Conservation (phyloP, 2,797 vertebrate genomes). For the Heliangelus exortis region DNA sequence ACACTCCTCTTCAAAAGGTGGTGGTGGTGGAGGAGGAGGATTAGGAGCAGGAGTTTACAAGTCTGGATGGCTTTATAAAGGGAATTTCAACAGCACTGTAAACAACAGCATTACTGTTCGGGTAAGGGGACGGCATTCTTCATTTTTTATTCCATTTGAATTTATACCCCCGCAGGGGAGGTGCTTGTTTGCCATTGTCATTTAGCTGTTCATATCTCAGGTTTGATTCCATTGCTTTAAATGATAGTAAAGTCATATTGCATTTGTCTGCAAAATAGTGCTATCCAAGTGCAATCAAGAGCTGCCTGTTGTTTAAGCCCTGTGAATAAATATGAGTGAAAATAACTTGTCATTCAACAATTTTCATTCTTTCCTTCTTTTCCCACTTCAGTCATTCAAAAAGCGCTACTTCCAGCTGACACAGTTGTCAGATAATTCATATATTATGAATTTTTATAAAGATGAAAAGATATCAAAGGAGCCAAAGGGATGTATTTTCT, state of each 20-base stretch:
- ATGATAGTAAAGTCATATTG: neutral
- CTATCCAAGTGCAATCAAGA: neutral
- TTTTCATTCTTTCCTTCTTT: neutral
- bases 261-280: neutral
- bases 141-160: neutral
- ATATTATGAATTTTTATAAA: slow-evolving; percentile 99
- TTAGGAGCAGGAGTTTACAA: slow-evolving; percentile 89
- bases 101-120: slow-evolving; percentile 98
- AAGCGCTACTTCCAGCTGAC: slow-evolving; percentile 97
- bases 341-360: neutral
- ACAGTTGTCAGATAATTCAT: slow-evolving; percentile 95
- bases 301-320: neutral
- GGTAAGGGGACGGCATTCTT: slow-evolving; percentile 80
- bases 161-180: neutral
- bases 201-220: neutral
- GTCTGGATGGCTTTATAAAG: slow-evolving; percentile 98
- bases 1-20: slow-evolving; percentile 97
- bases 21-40: slow-evolving; percentile 83
- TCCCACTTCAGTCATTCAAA: slow-evolving; percentile 90
- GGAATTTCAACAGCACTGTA: slow-evolving; percentile 98
- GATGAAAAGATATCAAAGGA: slow-evolving; percentile 99
- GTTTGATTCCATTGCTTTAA: slow-evolving; percentile 14
- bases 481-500: slow-evolving; percentile 98
- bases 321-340: neutral
- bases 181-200: neutral